Evolutionary conservation across 2,888 invertebrate species (phyloP).

Genomic region (Microchrysa polita): DNA sequence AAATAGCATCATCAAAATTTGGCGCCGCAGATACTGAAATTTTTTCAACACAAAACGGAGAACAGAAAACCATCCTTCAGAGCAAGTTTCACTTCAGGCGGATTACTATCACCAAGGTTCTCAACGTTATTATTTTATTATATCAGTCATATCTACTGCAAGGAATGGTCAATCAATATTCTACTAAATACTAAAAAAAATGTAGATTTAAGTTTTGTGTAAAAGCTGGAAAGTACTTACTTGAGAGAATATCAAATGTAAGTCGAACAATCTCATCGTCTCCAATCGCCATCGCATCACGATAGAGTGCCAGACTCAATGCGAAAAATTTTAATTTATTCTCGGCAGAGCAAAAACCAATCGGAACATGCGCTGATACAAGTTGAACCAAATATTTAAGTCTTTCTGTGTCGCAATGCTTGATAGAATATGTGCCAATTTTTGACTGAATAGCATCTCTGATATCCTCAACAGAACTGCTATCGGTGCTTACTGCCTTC

Average conservation of each 20-base stretch:
- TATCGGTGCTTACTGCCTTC: constrained; percentile 50
- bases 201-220: too few species aligned
- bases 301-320: constrained; percentile 56
- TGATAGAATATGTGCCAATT: constrained; percentile 45
- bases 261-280: constrained; percentile 50
- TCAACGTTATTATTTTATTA: too few species aligned
- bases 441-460: constrained; percentile 39
- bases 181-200: too few species aligned
- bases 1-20: too few species aligned
- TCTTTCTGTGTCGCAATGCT: constrained; percentile 52
- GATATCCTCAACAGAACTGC: constrained; percentile 34
- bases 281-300: constrained; percentile 55
- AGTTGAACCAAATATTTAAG: constrained; percentile 52
- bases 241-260: constrained; percentile 53
- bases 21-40: too few species aligned
- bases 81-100: too few species aligned
- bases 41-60: too few species aligned
- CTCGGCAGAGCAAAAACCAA: constrained; percentile 54
- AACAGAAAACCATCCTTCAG: too few species aligned
- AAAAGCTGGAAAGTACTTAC: constrained; percentile 51
- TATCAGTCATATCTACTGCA: too few species aligned
- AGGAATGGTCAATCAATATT: too few species aligned
- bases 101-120: too few species aligned
- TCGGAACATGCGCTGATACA: constrained; percentile 54
- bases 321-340: constrained; percentile 57